phyloP scores from a whole-genome alignment of 2,113 vertebrate genomes.

The Tupaia tana region DNA sequence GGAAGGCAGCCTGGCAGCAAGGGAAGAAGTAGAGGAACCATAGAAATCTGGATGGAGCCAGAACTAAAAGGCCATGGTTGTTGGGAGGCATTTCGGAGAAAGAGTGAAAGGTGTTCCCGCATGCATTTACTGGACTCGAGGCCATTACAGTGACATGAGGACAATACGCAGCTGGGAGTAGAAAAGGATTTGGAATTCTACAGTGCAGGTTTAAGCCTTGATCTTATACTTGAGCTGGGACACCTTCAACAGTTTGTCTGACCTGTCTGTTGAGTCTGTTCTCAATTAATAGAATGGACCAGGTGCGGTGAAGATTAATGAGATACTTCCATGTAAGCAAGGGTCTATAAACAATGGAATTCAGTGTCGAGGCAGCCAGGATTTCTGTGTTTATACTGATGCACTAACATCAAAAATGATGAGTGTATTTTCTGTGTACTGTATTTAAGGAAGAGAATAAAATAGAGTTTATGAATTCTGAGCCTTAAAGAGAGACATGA shows the following conservation, averaged over 20 bases:
- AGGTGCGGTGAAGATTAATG: neutral
- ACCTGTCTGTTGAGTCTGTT: neutral
- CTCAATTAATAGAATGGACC: neutral
- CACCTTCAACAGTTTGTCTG: neutral
- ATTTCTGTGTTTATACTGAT: neutral
- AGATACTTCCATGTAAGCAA: neutral
- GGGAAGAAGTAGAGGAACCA: neutral
- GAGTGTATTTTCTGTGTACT: neutral
- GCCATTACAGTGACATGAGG: fast-evolving
- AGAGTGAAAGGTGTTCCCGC: neutral
- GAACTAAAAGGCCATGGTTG: neutral
- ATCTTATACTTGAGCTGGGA: neutral
- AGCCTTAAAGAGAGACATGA: neutral
- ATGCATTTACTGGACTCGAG: fast-evolving
- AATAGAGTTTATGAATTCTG: neutral
- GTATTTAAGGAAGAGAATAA: neutral
- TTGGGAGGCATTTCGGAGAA: neutral
- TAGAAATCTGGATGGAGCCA: neutral
- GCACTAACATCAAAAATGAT: neutral
- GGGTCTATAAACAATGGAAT: neutral
- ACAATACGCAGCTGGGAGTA: fast-evolving
- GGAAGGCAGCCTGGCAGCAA: neutral
- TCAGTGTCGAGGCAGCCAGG: neutral
- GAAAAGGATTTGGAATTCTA: neutral
- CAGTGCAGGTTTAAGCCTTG: neutral